Base-by-base conservation (phyloP, 2,888 invertebrate species). In the Ichneumoninae sp. region DNA sequence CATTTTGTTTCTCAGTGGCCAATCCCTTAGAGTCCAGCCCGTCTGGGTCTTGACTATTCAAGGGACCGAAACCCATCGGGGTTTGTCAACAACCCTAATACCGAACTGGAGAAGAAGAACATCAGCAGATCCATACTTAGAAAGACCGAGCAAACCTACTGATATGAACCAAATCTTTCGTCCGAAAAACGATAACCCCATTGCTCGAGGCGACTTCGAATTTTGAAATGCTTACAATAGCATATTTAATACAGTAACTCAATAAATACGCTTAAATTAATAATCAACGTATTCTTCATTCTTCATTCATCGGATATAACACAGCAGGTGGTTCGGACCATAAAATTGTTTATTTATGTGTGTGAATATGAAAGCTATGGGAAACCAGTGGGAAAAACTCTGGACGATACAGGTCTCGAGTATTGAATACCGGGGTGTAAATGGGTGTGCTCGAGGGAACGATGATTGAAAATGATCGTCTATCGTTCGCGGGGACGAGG, bases 381-480 rank as follows among this genome's bases (percentile, higher is more conserved):
- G 40, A 66, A 40, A 36, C 16, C 19, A 65, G 26, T 65, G 22
- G 33, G 33, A 22, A 75, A 10, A 65, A 36, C 50, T 65, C 30
- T 19, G 19, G 3, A 33, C 26, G 33, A 6, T 5, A 50, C 50
- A 50, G 40, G 63, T 50, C 4, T 50, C 33, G 66, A 47, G 52
- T 65, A 50, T 65, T 5, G 10, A 75, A 50, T 13, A 30, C 30
- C 33, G 22, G 63, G 75, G 66, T 66, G 66, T n/a, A 40, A 22
- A 66, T 54, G 65, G 16, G 66, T 52, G 76, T 65, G 76, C 52
- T 76, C 76, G 54, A 73, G 80, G 65, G 75, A 81, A 66, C 71
- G 75, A 86, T 83, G 65, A 79, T 79, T 83, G 82, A 83, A 80
- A 84, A 77, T 87, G 86, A 89, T 86, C 86, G 87, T 87, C 65